These are phyloP conservation scores for Lagria hirta DNA, from an alignment of 2,888 invertebrate genomes.

Conservation along the genomic window DNA sequence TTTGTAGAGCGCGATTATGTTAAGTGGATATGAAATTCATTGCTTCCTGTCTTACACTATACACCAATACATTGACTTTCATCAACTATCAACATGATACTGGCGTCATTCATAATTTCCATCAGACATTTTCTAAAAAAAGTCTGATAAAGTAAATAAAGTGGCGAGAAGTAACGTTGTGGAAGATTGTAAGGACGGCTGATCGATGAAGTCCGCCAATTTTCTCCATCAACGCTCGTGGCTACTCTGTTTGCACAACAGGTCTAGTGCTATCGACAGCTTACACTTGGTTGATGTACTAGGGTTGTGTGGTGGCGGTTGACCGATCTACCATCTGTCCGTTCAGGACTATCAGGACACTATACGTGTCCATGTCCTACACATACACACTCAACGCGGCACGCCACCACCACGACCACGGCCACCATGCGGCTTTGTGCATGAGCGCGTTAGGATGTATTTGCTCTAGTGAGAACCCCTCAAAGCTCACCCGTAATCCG, in stretches of 20 bases:
- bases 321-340: slow-evolving; percentile 38
- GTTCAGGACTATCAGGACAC: slow-evolving; percentile 27
- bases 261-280: slow-evolving; percentile 48
- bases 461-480: slow-evolving; percentile 45
- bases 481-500: slow-evolving; percentile 48
- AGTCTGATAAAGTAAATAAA: no score
- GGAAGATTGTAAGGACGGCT: slow-evolving; percentile 14
- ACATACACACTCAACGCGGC: slow-evolving; percentile 27
- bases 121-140: background rate
- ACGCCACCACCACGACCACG: no score
- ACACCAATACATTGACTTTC: slow-evolving; percentile 28
- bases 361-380: slow-evolving; percentile 29
- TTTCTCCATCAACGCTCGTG: slow-evolving; percentile 44
- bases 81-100: slow-evolving; percentile 25
- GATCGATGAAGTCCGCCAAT: slow-evolving; percentile 36
- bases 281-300: slow-evolving; percentile 26
- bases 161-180: slow-evolving; percentile 3
- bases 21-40: slow-evolving; percentile 54
- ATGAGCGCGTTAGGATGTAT: slow-evolving; percentile 40
- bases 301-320: slow-evolving; percentile 36
- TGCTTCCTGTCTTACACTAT: slow-evolving; percentile 37
- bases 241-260: slow-evolving; percentile 48
- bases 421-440: slow-evolving; percentile 35
- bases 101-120: no score
- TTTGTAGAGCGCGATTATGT: slow-evolving; percentile 51